Evolutionary conservation across 2,888 invertebrate species (phyloP), one percentile per base, ranked within the genome.

Genomic region (Dicyrtomina minuta): DNA sequence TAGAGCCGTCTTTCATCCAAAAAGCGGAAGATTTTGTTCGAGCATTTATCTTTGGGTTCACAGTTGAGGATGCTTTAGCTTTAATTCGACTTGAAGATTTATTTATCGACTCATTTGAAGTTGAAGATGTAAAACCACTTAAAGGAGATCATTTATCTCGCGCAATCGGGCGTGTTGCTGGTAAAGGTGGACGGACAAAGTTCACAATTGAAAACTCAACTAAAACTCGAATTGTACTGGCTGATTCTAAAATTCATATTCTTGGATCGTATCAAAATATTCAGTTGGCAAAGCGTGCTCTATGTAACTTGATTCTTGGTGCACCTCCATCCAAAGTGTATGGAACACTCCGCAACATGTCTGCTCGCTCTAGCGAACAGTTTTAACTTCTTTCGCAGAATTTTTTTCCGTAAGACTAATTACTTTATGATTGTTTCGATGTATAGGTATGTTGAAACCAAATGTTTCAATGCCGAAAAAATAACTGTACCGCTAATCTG

Each of bases 161-260:
- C 80, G 98, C 98, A 0, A 92, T 99, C 77, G 99, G 96, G n/a
- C 87, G 99, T 69, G 84, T 99, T 46, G 99, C 99, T 1, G 99
- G 99, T 0, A 97, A 98, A 84, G 93, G 94, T 24, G 97, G 97
- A 26, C 87, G 94, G 72, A 99, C 97, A 1, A 98, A 97, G 82
- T 96, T 92, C 81, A 96, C 97, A 0, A 98, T 99, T 79, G 99
- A 99, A 84, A 99, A 99, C 83, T 94, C 93, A 0, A 99, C 98
- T 0, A 97, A 96, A 84, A 98, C 98, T 0, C 88, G 99, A 81
- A 96, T 99, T 80, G 94, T 99, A 26, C 84, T 99, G 72, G 98
- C 98, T 22, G 97, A 98, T 81, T 89, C 91, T 24, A 96, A 95
- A 86, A 91, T 99, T 74, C 97, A 99, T 81, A 91, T 99, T 76